Evolutionary conservation across 2,113 vertebrate genomes (phyloP).

Genomic region (Sterrhoptilus dennistouni): DNA sequence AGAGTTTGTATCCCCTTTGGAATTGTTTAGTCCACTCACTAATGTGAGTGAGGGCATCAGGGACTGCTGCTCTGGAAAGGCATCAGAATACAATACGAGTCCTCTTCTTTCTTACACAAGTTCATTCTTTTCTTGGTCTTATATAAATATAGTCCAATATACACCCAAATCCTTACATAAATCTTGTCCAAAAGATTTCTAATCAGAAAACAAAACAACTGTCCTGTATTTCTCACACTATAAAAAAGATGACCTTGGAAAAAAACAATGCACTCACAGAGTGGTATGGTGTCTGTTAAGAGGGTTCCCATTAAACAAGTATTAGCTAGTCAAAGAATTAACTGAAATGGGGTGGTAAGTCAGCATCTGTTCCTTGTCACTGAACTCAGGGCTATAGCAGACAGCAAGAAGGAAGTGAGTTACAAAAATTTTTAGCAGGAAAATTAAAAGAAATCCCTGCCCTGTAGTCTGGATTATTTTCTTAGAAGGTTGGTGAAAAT

Average conservation of each 20-base stretch:
- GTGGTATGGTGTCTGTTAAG: slow-evolving; percentile 1
- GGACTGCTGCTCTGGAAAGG: neutral
- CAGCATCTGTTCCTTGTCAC: slow-evolving; percentile 36
- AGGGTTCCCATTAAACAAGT: neutral
- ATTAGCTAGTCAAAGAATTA: slow-evolving; percentile 15
- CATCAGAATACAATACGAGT: neutral
- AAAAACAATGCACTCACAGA: neutral
- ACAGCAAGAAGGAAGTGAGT: neutral
- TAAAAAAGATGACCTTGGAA: slow-evolving; percentile 30
- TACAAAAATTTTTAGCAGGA: neutral
- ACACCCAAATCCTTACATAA: neutral
- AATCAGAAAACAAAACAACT: slow-evolving; percentile 47
- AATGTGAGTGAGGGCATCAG: neutral
- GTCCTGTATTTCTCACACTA: neutral
- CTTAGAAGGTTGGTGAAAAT: neutral
- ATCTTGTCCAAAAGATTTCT: neutral
- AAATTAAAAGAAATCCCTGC: neutral
- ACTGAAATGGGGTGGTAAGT: neutral
- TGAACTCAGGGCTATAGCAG: neutral
- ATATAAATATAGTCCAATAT: neutral
- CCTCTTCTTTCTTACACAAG: neutral
- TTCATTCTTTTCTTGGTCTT: neutral
- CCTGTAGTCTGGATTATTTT: neutral
- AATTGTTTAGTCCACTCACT: neutral
- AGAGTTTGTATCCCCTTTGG: neutral